Base-by-base conservation (phyloP, 2,888 invertebrate genomes). In the Erpobdella octoculata region DNA sequence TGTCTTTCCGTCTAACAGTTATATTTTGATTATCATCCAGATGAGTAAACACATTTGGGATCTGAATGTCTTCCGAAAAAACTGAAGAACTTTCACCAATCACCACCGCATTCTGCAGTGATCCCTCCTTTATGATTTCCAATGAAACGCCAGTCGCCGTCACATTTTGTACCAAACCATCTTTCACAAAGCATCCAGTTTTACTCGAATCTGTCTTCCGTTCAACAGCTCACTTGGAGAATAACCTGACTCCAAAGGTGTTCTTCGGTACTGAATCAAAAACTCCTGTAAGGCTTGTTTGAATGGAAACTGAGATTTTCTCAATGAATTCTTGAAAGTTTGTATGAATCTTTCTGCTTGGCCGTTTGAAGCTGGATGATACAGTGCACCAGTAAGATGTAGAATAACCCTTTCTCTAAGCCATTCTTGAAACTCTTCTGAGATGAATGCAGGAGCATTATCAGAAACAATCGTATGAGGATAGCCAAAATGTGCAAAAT, bases 361-460 rank as follows among this genome's bases (percentile, higher is more conserved):
- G n/a, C 66, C 66, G 41, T 66, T 66, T 37, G 41, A 25, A 38
- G 66, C 38, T 31, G 66, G 66, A 66, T 66, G 66, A n/a, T 41
- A 66, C n/a, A 5, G 38, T 38, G 66, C 38, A 35, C 66, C 66
- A n/a, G 6, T 66, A n/a, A 66, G 6, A 18, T 66, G 66, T 41
- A 66, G 3, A 21, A 37, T 36, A 21, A 4, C 66, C 59, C 12
- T 15, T 9, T 31, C 66, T 66, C 66, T 37, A 18, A 37, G 37
- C 12, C 4, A 38, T 28, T 66, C 66, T 38, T 41, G n/a, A 38
- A 66, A 66, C 37, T 66, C 66, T 25, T 66, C 66, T 12, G 66
- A 66, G 9, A n/a, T 66, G 28, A 66, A 66, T 35, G 66, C 28
- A 21, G 65, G 36, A 18, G 6, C 12, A 59, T 9, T 59, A n/a